phyloP scores from a whole-genome alignment of 1,140 invertebrate genomes.

The Himalopsyche phryganea region DNA sequence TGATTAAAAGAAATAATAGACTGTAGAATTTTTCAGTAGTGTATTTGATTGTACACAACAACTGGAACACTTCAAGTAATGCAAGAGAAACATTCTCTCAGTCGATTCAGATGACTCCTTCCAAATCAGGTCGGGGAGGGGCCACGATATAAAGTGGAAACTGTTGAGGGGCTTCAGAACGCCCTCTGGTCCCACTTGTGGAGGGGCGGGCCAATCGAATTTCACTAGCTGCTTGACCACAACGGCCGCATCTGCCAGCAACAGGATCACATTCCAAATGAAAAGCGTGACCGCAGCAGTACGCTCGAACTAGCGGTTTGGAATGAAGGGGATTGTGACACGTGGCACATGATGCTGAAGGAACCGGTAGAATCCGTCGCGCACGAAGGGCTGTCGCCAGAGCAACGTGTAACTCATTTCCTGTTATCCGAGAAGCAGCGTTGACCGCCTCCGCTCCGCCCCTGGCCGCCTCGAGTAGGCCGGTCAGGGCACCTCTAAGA shows the following conservation, averaged over 20 bases:
- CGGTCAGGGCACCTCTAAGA: slow-evolving; percentile 24
- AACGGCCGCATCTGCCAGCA: slow-evolving; percentile 23
- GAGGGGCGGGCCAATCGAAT: slow-evolving; percentile 9
- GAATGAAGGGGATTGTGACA: slow-evolving; percentile 29
- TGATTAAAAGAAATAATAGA: too few species aligned
- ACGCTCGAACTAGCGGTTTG: slow-evolving; percentile 21
- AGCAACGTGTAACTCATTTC: slow-evolving; percentile 24
- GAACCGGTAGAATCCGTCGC: slow-evolving; percentile 20
- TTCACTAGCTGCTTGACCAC: slow-evolving; percentile 22
- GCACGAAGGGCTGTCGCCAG: slow-evolving; percentile 27
- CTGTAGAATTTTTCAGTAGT: too few species aligned
- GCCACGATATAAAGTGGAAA: slow-evolving; percentile 39
- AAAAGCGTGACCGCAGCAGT: slow-evolving; percentile 32
- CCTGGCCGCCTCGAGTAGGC: slow-evolving; percentile 23
- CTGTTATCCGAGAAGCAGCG: slow-evolving; percentile 25
- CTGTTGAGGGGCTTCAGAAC: slow-evolving; percentile 32
- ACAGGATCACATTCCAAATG: slow-evolving; percentile 32
- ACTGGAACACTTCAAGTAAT: too few species aligned
- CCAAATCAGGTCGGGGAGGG: slow-evolving; percentile 45
- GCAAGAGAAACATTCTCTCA: too few species aligned
- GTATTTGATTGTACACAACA: too few species aligned
- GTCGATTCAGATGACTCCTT: slow-evolving; percentile 38
- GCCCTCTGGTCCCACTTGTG: background rate
- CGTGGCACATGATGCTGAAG: slow-evolving; percentile 17
- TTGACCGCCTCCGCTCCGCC: slow-evolving; percentile 27